A percentile compares a stretch with the other conserved stretches of the same genome.
Conservation (phyloP, 1,140 invertebrate genomes). For the Drosophila albomicans region DNA sequence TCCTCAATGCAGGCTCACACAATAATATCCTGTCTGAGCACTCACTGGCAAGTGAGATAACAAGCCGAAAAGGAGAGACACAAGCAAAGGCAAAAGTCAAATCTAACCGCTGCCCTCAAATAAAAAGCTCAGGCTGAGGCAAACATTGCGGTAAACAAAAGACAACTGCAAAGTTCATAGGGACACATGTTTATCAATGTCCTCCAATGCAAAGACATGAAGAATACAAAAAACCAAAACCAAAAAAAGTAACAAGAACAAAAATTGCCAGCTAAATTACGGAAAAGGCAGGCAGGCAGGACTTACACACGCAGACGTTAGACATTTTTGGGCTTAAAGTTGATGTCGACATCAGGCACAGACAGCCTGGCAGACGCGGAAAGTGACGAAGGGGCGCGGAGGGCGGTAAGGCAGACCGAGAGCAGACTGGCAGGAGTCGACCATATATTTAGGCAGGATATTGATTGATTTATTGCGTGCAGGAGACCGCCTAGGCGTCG, state of each 20-base stretch:
- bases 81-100: conserved; percentile 3
- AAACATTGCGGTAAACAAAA: conserved; percentile 58
- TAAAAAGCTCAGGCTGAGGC: conserved; percentile 46
- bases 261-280: conserved; percentile 45
- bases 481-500: conserved; percentile 45
- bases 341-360: conserved; percentile 18
- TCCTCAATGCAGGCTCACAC: conserved; percentile 24
- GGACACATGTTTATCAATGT: conserved; percentile 64
- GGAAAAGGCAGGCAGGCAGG: conserved; percentile 26
- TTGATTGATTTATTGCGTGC: conserved; percentile 67
- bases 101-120: conserved; percentile 43
- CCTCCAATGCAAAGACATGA: conserved; percentile 23
- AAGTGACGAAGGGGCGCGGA: neutral
- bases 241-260: conserved; percentile 13
- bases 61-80: conserved; percentile 10
- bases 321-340: conserved; percentile 52
- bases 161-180: conserved; percentile 54
- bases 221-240: conserved; percentile 21
- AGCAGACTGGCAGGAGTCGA: conserved; percentile 22
- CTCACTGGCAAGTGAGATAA: conserved; percentile 40
- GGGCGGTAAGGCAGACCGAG: neutral
- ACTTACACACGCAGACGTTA: conserved; percentile 43
- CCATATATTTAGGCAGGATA: conserved; percentile 55
- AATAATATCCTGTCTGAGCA: conserved; percentile 53
- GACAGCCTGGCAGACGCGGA: conserved; percentile 29